Evolutionary conservation across 2,113 vertebrate species (phyloP).

Genomic region (Salvelinus sp.): DNA sequence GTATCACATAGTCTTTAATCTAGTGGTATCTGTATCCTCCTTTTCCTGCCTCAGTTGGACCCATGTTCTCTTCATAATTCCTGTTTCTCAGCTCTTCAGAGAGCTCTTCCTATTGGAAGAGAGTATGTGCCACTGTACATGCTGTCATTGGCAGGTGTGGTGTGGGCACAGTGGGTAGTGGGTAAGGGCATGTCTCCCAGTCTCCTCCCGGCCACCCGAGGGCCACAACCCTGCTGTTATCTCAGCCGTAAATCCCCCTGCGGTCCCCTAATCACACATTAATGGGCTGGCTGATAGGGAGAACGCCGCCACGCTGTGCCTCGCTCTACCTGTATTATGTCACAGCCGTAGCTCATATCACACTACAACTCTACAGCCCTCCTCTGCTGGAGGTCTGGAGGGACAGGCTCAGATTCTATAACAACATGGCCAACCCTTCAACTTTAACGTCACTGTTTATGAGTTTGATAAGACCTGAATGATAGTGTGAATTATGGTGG

Average conservation of each 20-base stretch:
- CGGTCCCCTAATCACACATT: constrained; percentile 75
- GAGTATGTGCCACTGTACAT: constrained; percentile 28
- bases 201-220: constrained; percentile 40
- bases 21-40: not conserved
- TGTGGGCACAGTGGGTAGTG: constrained; percentile 21
- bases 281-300: constrained; percentile 68
- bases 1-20: not conserved
- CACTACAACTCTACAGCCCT: constrained; percentile 35
- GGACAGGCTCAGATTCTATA: not conserved
- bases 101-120: not conserved
- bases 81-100: constrained; percentile 6
- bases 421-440: constrained; percentile 29
- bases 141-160: constrained; percentile 47
- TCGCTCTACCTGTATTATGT: constrained; percentile 57
- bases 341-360: constrained; percentile 54
- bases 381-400: constrained; percentile 52
- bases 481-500: constrained; percentile 35
- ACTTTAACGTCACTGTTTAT: constrained; percentile 36
- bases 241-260: constrained; percentile 71
- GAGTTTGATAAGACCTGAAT: constrained; percentile 42
- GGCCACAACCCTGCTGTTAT: constrained; percentile 70
- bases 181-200: constrained; percentile 45
- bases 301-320: constrained; percentile 17
- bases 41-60: too few species aligned
- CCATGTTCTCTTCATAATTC: not conserved